Base-by-base conservation (phyloP, 2,797 vertebrate genomes). In the Lacerta bilineata region DNA sequence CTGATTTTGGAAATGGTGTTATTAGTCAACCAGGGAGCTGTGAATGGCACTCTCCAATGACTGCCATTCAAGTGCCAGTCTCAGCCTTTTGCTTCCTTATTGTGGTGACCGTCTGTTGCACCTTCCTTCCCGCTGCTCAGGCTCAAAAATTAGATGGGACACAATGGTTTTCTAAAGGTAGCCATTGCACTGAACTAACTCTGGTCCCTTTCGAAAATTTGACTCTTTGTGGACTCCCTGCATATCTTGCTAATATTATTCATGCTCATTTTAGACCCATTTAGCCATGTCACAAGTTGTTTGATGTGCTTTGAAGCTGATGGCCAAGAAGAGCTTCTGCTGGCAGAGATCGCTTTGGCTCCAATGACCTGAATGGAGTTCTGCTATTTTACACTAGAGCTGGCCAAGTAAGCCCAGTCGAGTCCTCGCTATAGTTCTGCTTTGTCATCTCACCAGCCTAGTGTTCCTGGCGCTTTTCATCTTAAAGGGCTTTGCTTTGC, bases 51-150 rank as follows among this genome's bases (percentile, higher is more conserved):
- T 74, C 36, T 61, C 3, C 1, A 6, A 33, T 46, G 85, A 78
- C 89, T 90, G 89, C 88, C 69, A 89, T 59, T 36, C 8, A 80
- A 74, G 69, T 25, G 15, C 29, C 74, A 69, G 3, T 0, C 0
- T 33, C 39, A 43, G 55, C 89, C 91, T 33, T 76, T 78, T 33
- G 23, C 61, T n/a, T 89, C 91, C 91, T 93, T 91, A 80, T 93
- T 88, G 85, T 83, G 3, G 0, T 64, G 0, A 43, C 80, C 36
- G 0, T 33, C 86, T 50, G 25, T 29, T 72, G 91, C 76, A 77
- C 0, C 2, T 89, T 8, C 66, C 0, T 13, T 69, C 81, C 68
- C 43, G 33, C 3, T 86, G 68, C 36, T 74, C 46, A 39, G 84
- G 43, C 46, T 89, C 43, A 77, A 77, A 81, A 18, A 76, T 72